Evolutionary conservation across 2,888 invertebrate species (phyloP).

Genomic region (Parthenolecanium corni): DNA sequence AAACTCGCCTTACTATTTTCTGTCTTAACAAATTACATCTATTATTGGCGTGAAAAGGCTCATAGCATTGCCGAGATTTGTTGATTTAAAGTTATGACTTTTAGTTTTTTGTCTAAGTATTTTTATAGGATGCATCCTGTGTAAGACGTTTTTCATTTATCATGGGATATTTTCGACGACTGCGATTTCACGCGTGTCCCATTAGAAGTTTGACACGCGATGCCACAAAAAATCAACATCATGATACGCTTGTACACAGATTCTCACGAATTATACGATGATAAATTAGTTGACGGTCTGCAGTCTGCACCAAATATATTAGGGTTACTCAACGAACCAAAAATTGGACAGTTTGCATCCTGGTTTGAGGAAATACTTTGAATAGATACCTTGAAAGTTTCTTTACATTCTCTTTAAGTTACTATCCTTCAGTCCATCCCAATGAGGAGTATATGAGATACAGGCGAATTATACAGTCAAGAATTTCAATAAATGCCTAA

Average conservation of each 20-base stretch:
- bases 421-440: too few relatives aligned
- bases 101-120: not conserved
- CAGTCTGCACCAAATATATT: too few relatives aligned
- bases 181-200: slow-evolving; percentile 15
- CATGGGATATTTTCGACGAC: slow-evolving; percentile 1
- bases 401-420: too few relatives aligned
- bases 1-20: slow-evolving; percentile 6
- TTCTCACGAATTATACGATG: not conserved
- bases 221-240: not conserved
- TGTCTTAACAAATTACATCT: not conserved
- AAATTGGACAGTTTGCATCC: too few relatives aligned
- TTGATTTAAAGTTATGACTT: not conserved
- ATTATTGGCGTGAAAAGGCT: too few relatives aligned
- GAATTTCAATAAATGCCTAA: too few relatives aligned
- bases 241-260: not conserved
- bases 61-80: not conserved
- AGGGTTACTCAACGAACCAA: too few relatives aligned
- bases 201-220: not conserved
- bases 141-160: slow-evolving; percentile 11
- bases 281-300: too few relatives aligned
- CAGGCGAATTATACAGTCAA: too few relatives aligned
- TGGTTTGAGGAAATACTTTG: too few relatives aligned
- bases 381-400: too few relatives aligned
- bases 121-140: not conserved
- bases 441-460: too few relatives aligned